Evolutionary conservation across 2,888 invertebrate genomes (phyloP).

Genomic region (Pheosia tremula): DNA sequence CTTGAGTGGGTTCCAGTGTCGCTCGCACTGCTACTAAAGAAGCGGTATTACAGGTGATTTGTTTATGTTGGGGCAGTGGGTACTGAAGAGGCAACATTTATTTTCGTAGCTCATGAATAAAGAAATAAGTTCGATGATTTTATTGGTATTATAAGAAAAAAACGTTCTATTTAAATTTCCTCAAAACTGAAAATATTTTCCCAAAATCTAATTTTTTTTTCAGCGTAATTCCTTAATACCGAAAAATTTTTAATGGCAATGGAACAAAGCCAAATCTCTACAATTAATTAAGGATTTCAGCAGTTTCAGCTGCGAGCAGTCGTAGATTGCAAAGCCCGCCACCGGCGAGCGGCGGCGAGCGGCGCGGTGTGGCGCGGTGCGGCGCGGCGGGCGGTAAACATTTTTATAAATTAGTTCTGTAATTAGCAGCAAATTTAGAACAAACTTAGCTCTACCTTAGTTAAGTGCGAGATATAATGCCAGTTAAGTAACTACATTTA

Average conservation of each 20-base stretch:
- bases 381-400: background rate
- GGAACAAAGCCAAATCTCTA: conserved; percentile 8
- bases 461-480: background rate
- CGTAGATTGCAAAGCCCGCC: background rate
- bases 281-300: conserved; percentile 11
- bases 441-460: background rate
- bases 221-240: conserved; percentile 2
- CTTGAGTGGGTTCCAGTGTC: conserved; percentile 1
- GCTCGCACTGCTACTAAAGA: background rate
- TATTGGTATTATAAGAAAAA: no score
- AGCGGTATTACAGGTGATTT: background rate
- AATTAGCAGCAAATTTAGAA: background rate
- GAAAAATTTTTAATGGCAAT: background rate
- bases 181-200: background rate
- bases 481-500: background rate
- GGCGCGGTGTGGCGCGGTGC: background rate
- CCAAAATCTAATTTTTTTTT: background rate
- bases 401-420: conserved; percentile 3
- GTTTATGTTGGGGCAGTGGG: background rate
- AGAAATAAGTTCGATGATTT: no score
- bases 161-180: no score
- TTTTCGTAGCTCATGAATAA: no score
- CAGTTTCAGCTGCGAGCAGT: conserved; percentile 8
- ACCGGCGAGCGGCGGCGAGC: background rate
- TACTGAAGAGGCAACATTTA: background rate